Conservation (phyloP, 2,113 vertebrate genomes). For the Fulmarus glacialis region DNA sequence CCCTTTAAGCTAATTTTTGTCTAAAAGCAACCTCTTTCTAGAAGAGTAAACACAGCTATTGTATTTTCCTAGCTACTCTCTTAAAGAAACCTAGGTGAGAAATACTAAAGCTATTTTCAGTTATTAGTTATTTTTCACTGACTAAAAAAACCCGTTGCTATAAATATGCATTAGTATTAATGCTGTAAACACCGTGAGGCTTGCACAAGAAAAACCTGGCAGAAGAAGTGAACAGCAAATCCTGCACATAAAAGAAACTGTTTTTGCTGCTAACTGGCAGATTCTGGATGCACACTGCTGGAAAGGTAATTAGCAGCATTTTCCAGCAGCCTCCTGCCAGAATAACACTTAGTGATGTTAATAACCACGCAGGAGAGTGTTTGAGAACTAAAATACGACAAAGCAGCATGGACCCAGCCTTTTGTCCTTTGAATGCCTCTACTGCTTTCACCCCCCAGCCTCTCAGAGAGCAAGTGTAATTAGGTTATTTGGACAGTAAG, state of each 20-base stretch:
- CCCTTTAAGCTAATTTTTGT: neutral
- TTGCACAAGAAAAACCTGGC: neutral
- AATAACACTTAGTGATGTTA: slow-evolving; percentile 29
- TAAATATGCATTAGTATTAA: neutral
- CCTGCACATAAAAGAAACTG: neutral
- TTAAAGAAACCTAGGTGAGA: neutral
- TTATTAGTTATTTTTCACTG: neutral
- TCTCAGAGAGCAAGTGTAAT: slow-evolving; percentile 3
- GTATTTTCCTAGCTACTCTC: neutral
- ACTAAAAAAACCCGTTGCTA: neutral
- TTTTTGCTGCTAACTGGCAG: neutral
- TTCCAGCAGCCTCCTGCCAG: slow-evolving; percentile 38
- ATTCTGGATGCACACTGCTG: neutral
- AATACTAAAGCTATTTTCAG: neutral
- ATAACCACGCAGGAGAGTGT: slow-evolving; percentile 2
- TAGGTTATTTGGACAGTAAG: slow-evolving; percentile 52
- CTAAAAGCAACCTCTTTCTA: neutral
- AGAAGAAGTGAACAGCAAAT: neutral
- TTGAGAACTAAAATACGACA: neutral
- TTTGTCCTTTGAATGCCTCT: slow-evolving; percentile 3
- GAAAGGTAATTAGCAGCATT: neutral
- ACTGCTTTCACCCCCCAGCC: neutral
- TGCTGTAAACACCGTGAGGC: neutral
- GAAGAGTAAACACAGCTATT: neutral
- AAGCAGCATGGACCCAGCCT: neutral